These are phyloP conservation scores for Nipponia nippon DNA, from an alignment of 2,113 vertebrate genomes.

Conservation along the genomic window DNA sequence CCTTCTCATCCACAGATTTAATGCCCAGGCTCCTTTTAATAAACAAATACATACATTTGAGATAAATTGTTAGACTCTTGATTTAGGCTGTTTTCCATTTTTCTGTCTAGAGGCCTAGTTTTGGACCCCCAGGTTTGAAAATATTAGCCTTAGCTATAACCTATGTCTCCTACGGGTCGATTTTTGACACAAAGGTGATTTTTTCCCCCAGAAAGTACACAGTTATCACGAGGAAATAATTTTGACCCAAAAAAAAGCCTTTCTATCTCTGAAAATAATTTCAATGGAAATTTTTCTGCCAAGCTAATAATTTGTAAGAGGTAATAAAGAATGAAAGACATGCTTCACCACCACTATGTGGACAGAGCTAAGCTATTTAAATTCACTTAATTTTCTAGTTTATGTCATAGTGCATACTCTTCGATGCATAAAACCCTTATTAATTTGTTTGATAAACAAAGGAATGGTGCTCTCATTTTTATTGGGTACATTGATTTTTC, in stretches of 20 bases:
- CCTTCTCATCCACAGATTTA: not conserved
- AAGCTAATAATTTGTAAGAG: not conserved
- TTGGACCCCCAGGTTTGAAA: not conserved
- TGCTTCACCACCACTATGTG: not conserved
- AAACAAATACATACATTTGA: not conserved
- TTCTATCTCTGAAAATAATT: not conserved
- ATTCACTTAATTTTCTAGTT: not conserved
- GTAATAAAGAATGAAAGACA: not conserved
- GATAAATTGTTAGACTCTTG: not conserved
- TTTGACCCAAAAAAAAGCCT: not conserved
- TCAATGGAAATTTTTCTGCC: not conserved
- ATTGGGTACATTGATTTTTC: not conserved
- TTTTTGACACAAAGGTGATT: not conserved
- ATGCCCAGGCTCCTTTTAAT: not conserved
- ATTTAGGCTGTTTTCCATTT: not conserved
- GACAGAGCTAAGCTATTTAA: not conserved
- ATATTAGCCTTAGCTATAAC: not conserved
- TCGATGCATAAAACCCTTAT: not conserved
- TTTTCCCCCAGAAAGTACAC: not conserved
- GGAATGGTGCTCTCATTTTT: not conserved
- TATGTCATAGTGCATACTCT: not conserved
- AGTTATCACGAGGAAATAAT: not conserved
- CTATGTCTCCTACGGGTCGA: fast-evolving
- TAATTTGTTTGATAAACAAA: not conserved
- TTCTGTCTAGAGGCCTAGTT: not conserved